Evolutionary conservation across 2,888 invertebrate species (phyloP).

Genomic region (Dromius quadrimaculatus): DNA sequence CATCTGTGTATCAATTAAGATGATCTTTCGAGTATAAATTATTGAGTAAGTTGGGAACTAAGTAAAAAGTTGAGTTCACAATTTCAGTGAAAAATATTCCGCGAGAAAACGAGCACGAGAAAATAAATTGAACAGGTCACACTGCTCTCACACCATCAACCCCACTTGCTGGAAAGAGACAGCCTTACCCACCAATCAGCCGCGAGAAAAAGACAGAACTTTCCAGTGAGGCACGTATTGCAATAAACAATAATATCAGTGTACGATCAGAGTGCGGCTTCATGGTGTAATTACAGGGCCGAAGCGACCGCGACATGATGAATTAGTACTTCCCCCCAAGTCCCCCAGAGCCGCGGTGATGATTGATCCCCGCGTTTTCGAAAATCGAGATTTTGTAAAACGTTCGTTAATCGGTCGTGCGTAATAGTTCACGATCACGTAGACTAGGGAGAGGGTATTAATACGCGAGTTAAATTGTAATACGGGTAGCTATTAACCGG

Average conservation of each 20-base stretch:
- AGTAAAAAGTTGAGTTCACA: too few species aligned
- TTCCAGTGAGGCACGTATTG: conserved; percentile 42
- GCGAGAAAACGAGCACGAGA: conserved; percentile 39
- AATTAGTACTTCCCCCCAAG: conserved; percentile 61
- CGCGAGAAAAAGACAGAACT: background rate
- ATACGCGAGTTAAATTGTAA: conserved; percentile 51
- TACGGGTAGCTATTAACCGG: conserved; percentile 49
- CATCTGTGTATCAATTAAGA: too few species aligned
- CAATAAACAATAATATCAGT: conserved; percentile 53
- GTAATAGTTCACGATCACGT: conserved; percentile 45
- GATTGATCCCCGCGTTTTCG: conserved; percentile 50
- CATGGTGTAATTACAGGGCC: conserved; percentile 65
- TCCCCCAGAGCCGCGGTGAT: conserved; percentile 29
- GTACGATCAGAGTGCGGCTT: conserved; percentile 61
- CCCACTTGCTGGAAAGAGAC: conserved; percentile 3
- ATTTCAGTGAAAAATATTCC: conserved; percentile 35
- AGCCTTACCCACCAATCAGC: background rate
- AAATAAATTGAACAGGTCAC: conserved; percentile 45
- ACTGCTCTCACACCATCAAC: conserved; percentile 38
- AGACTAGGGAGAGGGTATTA: conserved; percentile 23
- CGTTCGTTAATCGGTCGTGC: conserved; percentile 48
- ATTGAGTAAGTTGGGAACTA: too few species aligned
- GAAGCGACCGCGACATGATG: conserved; percentile 64
- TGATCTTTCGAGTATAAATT: background rate
- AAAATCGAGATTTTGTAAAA: conserved; percentile 50